A percentile compares a stretch with the other conserved stretches of the same genome.
phyloP scores from a whole-genome alignment of 2,888 invertebrate genomes.

The Cabera pusaria region DNA sequence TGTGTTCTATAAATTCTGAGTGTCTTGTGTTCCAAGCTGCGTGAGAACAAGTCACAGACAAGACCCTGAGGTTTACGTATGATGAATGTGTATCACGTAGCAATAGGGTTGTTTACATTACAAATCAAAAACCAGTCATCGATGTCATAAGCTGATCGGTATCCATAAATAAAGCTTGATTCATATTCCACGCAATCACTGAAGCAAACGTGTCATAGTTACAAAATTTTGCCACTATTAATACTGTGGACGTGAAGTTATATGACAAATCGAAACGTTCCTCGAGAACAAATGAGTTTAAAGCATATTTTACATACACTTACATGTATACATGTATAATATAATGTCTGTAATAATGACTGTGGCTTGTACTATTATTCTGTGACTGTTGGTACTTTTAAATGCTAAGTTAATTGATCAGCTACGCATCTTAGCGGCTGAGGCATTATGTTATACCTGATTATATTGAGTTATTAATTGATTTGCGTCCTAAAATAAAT shows the following conservation, averaged over 20 bases:
- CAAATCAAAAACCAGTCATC: slow-evolving; percentile 38
- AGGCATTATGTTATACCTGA: no score
- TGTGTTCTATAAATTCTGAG: no score
- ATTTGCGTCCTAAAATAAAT: no score
- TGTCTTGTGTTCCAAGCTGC: no score
- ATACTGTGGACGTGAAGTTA: slow-evolving; percentile 19
- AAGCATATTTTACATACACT: slow-evolving; percentile 1
- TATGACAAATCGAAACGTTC: slow-evolving; percentile 21
- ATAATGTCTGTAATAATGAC: not conserved
- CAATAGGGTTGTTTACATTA: slow-evolving; percentile 37
- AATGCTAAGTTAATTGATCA: no score
- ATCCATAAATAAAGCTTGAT: slow-evolving; percentile 38
- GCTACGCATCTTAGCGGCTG: no score
- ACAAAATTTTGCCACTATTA: slow-evolving; percentile 18
- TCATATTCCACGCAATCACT: slow-evolving; percentile 37
- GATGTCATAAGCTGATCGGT: slow-evolving; percentile 39
- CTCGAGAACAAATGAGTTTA: slow-evolving; percentile 16
- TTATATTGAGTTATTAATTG: no score
- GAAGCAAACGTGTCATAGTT: slow-evolving; percentile 24
- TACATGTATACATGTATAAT: not conserved
- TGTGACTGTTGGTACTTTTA: no score
- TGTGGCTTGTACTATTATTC: no score
- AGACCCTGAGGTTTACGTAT: no score
- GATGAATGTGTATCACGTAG: no score
- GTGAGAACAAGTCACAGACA: no score